These are phyloP conservation scores for Casuarius casuarius DNA, from an alignment of 2,113 vertebrate species.

Conservation along the genomic window DNA sequence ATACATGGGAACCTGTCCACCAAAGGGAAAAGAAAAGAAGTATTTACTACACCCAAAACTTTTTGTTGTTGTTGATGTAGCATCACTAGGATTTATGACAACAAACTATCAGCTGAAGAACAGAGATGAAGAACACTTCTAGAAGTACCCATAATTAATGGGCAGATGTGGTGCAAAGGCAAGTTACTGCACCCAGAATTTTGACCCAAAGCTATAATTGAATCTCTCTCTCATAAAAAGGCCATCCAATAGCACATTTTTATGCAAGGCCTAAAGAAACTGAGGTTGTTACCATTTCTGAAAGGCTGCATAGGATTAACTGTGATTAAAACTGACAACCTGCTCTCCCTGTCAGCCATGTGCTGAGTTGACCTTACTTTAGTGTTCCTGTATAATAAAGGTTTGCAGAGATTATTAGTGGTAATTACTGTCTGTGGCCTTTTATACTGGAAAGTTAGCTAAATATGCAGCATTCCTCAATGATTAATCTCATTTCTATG, in stretches of 20 bases:
- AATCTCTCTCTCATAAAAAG: neutral
- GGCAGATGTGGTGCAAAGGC: neutral
- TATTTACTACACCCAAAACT: neutral
- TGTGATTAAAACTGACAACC: conserved; percentile 22
- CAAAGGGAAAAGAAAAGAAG: neutral
- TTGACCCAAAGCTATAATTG: neutral
- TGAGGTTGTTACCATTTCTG: neutral
- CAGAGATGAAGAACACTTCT: neutral
- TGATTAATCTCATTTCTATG: neutral
- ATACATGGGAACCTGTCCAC: neutral
- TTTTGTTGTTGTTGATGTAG: neutral
- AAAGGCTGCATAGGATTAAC: neutral
- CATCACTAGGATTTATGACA: neutral
- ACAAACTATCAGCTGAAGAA: neutral
- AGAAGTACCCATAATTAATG: neutral
- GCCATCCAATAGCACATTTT: neutral
- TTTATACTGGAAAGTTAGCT: neutral
- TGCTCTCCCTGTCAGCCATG: neutral
- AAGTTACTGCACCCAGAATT: neutral
- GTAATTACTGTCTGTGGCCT: neutral
- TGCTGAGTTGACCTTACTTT: neutral
- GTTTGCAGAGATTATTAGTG: neutral
- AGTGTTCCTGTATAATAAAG: neutral
- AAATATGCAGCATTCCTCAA: neutral
- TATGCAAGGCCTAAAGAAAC: neutral